Base-by-base conservation (phyloP, 2,888 invertebrate genomes). In the Erebia ligea region DNA sequence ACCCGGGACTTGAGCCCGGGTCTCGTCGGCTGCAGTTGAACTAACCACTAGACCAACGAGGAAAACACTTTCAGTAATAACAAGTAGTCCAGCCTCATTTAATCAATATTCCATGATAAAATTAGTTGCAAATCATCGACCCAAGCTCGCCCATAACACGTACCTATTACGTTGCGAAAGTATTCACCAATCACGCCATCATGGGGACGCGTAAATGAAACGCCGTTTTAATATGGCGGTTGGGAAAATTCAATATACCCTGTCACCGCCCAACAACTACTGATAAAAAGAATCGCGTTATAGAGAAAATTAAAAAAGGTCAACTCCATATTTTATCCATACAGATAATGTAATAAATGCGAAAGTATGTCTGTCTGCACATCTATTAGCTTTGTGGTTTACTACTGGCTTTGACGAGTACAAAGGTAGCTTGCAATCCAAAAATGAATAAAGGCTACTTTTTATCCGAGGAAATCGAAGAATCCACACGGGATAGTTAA, bases 281-380 rank as follows among this genome's bases (percentile, higher is more conserved):
- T 40, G 6, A 17, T 54, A 54, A 54, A 54, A 54, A 40, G 17
- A 19, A 54, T 52, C 52, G 62, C 45, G 42, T 42, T 19, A 54
- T 9, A 15, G 65, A 65, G 64, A 54, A 65, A 65, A 65, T 65
- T 65, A 42, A 56, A 64, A 63, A 65, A 65, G 56, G 15, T 10
- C 42, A 50, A 52, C 63, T 25, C 25, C 19, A 19, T 45, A 11
- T 34, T 34, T 34, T 6, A 34, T 34, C 6, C 34, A 34, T 34
- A 34, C 34, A 34, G 34, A 34, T 34, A 25, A 21, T 25, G 3
- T 25, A 25, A 25, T 25, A 25, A 34, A 6, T 34, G 34, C 34
- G 34, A 34, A 34, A 34, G 34, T 6, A 34, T 34, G 34, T 34
- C 34, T 34, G 34, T 34, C 34, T 34, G 6, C 6, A 5, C 34